These are phyloP conservation scores for Saturnia pavonia DNA, from an alignment of 2,888 invertebrate species.

Conservation along the genomic window DNA sequence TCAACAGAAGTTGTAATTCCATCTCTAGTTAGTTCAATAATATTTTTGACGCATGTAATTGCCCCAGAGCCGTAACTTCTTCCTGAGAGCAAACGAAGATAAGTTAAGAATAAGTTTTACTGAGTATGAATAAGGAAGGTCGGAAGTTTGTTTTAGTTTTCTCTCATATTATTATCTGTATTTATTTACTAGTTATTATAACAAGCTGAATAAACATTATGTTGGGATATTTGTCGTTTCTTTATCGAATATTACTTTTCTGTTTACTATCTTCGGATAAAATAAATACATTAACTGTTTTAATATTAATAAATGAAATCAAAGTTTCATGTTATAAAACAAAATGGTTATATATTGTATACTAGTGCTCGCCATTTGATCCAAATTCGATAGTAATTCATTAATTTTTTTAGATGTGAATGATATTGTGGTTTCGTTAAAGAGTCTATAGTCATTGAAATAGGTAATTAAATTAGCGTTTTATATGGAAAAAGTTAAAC, in stretches of 20 bases:
- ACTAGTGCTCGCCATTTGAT: too few relatives aligned
- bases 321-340: not conserved
- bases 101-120: constrained; percentile 41
- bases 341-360: not conserved
- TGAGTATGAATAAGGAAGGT: constrained; percentile 49
- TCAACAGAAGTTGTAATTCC: constrained; percentile 9
- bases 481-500: too few relatives aligned
- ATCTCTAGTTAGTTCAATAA: constrained; percentile 23
- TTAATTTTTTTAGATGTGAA: too few relatives aligned
- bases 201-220: constrained; percentile 6
- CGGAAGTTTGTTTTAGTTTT: constrained; percentile 33
- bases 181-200: constrained; percentile 38
- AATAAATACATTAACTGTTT: not conserved
- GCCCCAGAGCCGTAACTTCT: constrained; percentile 41
- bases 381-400: too few relatives aligned
- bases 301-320: not conserved
- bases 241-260: not conserved
- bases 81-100: constrained; percentile 42
- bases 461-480: too few relatives aligned
- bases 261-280: not conserved
- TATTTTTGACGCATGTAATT: constrained; percentile 44
- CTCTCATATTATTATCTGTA: constrained; percentile 34
- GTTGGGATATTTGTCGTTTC: not conserved
- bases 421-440: too few relatives aligned
- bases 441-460: too few relatives aligned